A percentile compares a stretch with the other conserved stretches of the same genome.
These are phyloP conservation scores for Typhlichthys eigenmanni DNA, from an alignment of 2,797 vertebrate species.

Conservation along the genomic window DNA sequence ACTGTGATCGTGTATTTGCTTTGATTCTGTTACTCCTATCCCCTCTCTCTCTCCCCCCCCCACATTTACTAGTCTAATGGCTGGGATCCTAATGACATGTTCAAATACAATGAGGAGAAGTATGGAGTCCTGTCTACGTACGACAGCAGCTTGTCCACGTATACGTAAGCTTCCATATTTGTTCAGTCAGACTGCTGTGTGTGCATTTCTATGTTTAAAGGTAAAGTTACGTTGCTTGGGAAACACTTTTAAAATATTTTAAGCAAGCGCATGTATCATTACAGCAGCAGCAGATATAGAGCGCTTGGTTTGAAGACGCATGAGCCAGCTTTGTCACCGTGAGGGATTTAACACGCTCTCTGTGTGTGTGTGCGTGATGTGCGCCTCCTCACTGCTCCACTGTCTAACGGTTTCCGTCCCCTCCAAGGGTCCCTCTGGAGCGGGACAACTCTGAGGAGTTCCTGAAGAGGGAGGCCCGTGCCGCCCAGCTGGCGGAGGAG, in stretches of 20 bases:
- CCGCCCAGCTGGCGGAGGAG: conserved; percentile 96
- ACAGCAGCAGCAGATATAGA: too few species aligned
- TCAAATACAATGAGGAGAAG: conserved; percentile 98
- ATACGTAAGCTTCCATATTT: conserved; percentile 87
- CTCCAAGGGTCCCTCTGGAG: conserved; percentile 90
- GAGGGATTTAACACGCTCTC: too few species aligned
- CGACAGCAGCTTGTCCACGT: conserved; percentile 97
- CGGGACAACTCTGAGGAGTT: conserved; percentile 98
- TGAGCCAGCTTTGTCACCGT: too few species aligned
- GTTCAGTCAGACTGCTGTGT: background rate
- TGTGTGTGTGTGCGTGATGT: too few species aligned
- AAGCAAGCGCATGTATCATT: too few species aligned
- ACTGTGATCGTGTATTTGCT: background rate
- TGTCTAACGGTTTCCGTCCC: conserved; percentile 18
- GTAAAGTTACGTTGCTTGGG: too few species aligned
- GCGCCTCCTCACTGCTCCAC: background rate
- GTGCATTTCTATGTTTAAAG: background rate
- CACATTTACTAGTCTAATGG: conserved; percentile 87
- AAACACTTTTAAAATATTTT: too few species aligned
- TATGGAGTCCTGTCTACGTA: conserved; percentile 98
- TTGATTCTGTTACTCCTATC: background rate
- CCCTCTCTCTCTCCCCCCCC: conserved; percentile 9
- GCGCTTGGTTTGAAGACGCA: too few species aligned
- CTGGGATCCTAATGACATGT: conserved; percentile 99
- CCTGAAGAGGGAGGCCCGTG: conserved; percentile 95